Evolutionary conservation across 2,113 vertebrate species (phyloP).

Genomic region (Strigops habroptila): DNA sequence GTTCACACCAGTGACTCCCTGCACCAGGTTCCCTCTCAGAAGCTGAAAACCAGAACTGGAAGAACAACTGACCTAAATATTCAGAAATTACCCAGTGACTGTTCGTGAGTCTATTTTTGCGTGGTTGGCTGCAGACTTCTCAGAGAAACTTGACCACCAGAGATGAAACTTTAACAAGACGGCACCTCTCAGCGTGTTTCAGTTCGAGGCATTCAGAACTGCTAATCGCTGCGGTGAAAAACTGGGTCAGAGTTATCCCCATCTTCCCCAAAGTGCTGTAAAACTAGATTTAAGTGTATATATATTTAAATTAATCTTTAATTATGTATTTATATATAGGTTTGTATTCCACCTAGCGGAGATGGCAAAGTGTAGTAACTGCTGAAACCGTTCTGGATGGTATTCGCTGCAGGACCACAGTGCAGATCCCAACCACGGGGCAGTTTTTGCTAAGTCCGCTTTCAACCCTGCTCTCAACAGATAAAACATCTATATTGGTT

Average conservation of each 20-base stretch:
- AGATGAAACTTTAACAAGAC: constrained; percentile 7
- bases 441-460: background rate
- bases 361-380: background rate
- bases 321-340: background rate
- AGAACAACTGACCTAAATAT: constrained; percentile 31
- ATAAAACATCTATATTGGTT: background rate
- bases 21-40: background rate
- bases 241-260: constrained; percentile 46
- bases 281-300: background rate
- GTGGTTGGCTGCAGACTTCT: background rate
- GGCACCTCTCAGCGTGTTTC: constrained; percentile 21
- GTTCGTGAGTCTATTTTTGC: constrained; percentile 20
- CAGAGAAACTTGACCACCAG: constrained; percentile 30
- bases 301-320: background rate
- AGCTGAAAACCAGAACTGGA: background rate
- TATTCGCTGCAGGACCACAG: background rate
- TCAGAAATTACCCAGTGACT: constrained; percentile 4
- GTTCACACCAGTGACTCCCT: background rate
- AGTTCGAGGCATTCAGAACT: background rate
- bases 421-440: background rate
- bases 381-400: background rate
- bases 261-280: constrained; percentile 34
- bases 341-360: background rate
- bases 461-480: background rate
- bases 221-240: constrained; percentile 26